Evolutionary conservation across 2,888 invertebrate genomes (phyloP), one percentile per base, ranked within the genome.

Genomic region (Platypus cylindrus): DNA sequence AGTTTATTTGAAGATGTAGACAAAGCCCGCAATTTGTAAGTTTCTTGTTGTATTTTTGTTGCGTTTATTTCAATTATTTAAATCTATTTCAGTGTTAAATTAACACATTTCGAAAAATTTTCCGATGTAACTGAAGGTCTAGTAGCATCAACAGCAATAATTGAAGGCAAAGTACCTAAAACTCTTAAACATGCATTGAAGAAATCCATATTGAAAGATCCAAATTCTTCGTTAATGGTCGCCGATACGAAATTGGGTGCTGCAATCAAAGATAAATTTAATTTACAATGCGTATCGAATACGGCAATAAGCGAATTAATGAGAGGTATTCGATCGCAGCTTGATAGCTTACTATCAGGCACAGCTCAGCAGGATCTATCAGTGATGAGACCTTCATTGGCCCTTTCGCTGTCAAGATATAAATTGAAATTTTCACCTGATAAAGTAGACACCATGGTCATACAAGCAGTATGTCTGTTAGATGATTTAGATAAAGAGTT

Each of bases 371-470:
- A 86, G 53, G 95, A 97, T 60, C 79, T 93, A 75, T 79, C 89
- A 0, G 94, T 95, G 1, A 98, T 98, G 97, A 82, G 93, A 0
- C 67, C 99, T 1, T 98, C 79, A 55, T 69, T 97, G 5, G 93
- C 94, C 14, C 84, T 84, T 60, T 83, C 83, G 0, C 68, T 98
- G 3, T 91, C 94, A 0, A 73, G 98, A 33, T 98, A 97, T 64
- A 97, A 97, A 60, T 66, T 98, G 14, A 98, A 98, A 64, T 98
- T 98, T 65, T 95, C 93, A 7, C 95, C 98, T 0, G 98, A 99
- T 57, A 98, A 98, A 67, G 86, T 99, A 34, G 98, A 98, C 58
- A 98, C 95, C 0, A 98, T 98, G 98, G 95, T 98, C 47, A 87
- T 98, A 2, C 95, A 95, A 63, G 94, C 94, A 1, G 83, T 87